These are phyloP conservation scores for Melitaea athalia DNA, from an alignment of 2,888 invertebrate genomes.

Conservation along the genomic window DNA sequence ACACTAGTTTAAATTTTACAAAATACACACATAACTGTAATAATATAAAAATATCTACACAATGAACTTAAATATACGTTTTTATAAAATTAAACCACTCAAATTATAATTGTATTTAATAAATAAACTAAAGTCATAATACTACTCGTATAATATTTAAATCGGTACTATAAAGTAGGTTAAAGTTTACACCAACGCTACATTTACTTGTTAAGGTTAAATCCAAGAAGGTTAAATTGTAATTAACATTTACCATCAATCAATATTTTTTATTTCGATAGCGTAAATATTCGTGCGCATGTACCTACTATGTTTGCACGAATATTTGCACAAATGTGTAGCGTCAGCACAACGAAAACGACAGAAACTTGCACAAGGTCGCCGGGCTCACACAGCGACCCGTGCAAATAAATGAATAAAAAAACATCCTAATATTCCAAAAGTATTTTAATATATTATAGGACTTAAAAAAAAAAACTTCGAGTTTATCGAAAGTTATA, in stretches of 20 bases:
- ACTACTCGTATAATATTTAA: not conserved
- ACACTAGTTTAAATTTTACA: not conserved
- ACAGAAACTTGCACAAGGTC: conserved; percentile 44
- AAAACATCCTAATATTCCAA: conserved; percentile 32
- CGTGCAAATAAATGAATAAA: conserved; percentile 44
- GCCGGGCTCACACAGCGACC: conserved; percentile 60
- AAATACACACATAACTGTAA: not conserved
- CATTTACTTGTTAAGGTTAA: not conserved
- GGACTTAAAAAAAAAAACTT: not conserved
- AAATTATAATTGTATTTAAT: not conserved
- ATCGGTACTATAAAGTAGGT: not conserved
- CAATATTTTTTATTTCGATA: not conserved
- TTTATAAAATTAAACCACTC: not conserved
- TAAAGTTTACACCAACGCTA: not conserved
- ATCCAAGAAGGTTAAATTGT: not conserved
- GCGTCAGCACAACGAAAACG: conserved; percentile 14
- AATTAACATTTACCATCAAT: not conserved
- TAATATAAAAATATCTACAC: conserved; percentile 2
- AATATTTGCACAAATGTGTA: conserved; percentile 6
- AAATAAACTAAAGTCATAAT: not conserved
- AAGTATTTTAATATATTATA: conserved; percentile 16
- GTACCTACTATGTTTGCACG: not conserved
- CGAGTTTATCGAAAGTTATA: conserved; percentile 8
- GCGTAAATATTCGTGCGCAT: not conserved
- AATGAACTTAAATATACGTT: not conserved